These are phyloP conservation scores for Ptiloglossa arizonensis DNA, from an alignment of 1,140 invertebrate genomes.

Conservation along the genomic window DNA sequence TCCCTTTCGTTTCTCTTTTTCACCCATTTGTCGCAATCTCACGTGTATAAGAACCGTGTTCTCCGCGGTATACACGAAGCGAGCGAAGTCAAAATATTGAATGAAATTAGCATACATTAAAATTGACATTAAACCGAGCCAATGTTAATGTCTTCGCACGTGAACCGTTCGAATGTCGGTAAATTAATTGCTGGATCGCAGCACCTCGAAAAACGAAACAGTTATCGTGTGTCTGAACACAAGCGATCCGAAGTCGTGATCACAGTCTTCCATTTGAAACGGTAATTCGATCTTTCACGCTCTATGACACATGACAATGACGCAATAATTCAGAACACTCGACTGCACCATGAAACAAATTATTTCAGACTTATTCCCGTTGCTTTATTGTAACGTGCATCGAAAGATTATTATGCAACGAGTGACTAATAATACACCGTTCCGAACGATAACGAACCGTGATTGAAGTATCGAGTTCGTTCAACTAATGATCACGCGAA, in stretches of 20 bases:
- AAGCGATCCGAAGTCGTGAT: neutral
- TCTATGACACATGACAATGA: neutral
- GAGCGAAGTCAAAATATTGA: neutral
- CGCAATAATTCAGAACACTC: neutral
- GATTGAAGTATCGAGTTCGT: no score
- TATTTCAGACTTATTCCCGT: no score
- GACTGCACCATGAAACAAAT: neutral
- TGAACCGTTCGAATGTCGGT: conserved; percentile 27
- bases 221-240: conserved; percentile 1
- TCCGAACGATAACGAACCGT: no score
- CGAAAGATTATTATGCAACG: no score
- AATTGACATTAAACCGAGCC: conserved; percentile 31
- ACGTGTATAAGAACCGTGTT: neutral
- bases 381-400: no score
- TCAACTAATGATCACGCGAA: no score
- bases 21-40: neutral
- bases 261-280: neutral
- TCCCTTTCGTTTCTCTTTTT: neutral
- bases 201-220: neutral
- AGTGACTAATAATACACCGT: no score
- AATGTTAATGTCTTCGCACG: conserved; percentile 43
- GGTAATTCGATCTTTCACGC: neutral
- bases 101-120: conserved; percentile 30
- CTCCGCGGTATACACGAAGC: neutral
- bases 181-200: neutral